Evolutionary conservation across 2,797 vertebrate species (phyloP), one percentile per base, ranked within the genome.

Genomic region (Orientallactaga sibirica): DNA sequence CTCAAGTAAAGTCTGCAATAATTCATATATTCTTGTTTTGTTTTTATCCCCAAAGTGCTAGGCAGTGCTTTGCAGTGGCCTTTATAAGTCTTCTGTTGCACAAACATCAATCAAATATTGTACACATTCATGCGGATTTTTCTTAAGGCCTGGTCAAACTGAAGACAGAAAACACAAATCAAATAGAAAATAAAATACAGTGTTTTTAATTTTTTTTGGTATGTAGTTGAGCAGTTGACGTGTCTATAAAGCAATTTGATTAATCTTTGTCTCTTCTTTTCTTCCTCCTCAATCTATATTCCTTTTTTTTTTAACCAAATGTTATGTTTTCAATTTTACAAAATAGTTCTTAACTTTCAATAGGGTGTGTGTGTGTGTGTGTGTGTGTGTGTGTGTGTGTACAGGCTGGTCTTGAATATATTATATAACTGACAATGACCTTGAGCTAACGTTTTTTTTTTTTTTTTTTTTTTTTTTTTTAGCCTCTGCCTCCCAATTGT

Each of bases 11-110:
- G 80, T 90, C 91, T 92, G 87, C 94, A 97, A 95, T 95, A 71
- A 92, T 92, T 96, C 88, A 96, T 87, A 95, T 96, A 96, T 97
- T 92, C 66, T 92, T 88, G 27, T 83, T 95, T 93, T 97, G 90
- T 80, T 2, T 29, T 43, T 88, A 76, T 43, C 70, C 80, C 27
- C 19, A 84, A 92, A 92, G 20, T 90, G 78, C 55, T 92, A 93
- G 90, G 73, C 79, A 90, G 3, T 0, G 0, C 27, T 97, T 96
- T 94, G 22, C 61, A 89, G 93, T 93, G 91, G 73, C 80, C 43
- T 95, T n/a, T 93, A 62, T 79, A 52, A 55, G 0, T 43, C 9
- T 11, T 12, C 18, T 91, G 55, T 86, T 91, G 86, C 92, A 96
- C 73, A 93, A 96, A 95, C 96, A 96, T 96, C 0, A 0, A 71